Percentiles rank a stretch among this genome's conserved stretches.
These are phyloP conservation scores for Pentalonia nigronervosa DNA, from an alignment of 1,140 invertebrate species.

Conservation along the genomic window DNA sequence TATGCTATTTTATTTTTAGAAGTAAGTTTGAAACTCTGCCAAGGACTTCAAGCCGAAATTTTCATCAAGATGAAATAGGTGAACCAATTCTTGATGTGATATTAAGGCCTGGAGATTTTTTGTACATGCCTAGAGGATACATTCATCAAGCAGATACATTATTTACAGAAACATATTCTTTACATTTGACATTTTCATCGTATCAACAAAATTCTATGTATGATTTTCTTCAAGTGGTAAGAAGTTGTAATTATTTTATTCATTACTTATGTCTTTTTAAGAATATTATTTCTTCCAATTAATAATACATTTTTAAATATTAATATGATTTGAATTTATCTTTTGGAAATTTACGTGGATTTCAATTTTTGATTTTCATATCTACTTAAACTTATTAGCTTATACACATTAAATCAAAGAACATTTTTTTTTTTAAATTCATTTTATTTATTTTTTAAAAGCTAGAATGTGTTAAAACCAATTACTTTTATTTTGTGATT, in stretches of 20 bases:
- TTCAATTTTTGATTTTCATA: background rate
- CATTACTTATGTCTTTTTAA: background rate
- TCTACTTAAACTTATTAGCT: background rate
- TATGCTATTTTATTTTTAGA: slow-evolving; percentile 45
- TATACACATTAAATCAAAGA: background rate
- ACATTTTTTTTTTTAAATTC: background rate
- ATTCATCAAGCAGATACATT: slow-evolving; percentile 90
- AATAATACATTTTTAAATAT: background rate
- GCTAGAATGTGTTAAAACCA: background rate
- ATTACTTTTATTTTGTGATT: background rate
- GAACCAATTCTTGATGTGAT: slow-evolving; percentile 83
- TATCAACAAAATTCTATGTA: slow-evolving; percentile 91
- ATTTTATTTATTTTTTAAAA: too few relatives aligned
- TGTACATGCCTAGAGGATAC: slow-evolving; percentile 91
- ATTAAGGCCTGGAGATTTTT: slow-evolving; percentile 85
- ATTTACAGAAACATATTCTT: slow-evolving; percentile 77
- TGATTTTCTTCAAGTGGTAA: slow-evolving; percentile 82
- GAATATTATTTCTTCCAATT: background rate
- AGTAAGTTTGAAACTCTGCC: slow-evolving; percentile 73
- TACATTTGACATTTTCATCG: slow-evolving; percentile 91
- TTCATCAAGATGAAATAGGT: slow-evolving; percentile 78
- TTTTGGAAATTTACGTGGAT: background rate
- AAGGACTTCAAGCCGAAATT: slow-evolving; percentile 83
- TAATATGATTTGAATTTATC: background rate
- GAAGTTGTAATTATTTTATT: background rate